Conservation (phyloP, 2,113 vertebrate species). For the Cottus gobio region DNA sequence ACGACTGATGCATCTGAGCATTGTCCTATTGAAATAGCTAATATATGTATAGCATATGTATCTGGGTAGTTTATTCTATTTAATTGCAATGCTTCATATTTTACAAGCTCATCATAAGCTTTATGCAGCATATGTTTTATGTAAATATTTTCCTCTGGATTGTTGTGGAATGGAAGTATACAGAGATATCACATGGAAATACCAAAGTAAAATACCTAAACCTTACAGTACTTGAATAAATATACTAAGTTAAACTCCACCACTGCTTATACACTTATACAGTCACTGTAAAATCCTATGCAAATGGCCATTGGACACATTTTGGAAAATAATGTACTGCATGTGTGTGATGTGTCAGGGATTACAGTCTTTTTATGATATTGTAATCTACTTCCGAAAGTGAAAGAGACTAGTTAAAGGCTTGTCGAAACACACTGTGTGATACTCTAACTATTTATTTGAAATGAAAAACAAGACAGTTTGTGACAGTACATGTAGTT, state of each 20-base stretch:
- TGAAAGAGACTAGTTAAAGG: neutral
- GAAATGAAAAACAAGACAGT: neutral
- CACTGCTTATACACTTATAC: neutral
- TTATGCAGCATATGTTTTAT: neutral
- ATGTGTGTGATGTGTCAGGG: conserved; percentile 48
- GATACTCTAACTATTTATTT: neutral
- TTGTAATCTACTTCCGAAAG: conserved; percentile 38
- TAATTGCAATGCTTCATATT: neutral
- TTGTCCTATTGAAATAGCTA: neutral
- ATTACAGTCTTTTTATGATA: conserved; percentile 25
- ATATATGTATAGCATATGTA: too few relatives aligned
- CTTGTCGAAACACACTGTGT: neutral
- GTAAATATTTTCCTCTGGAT: neutral
- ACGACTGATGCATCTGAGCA: neutral
- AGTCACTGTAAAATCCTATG: neutral
- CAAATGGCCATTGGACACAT: conserved; percentile 29
- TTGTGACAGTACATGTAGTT: neutral
- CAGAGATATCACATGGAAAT: neutral
- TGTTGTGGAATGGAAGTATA: neutral
- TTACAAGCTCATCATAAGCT: neutral
- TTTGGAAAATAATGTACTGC: neutral
- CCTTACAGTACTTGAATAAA: neutral
- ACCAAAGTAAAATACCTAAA: neutral
- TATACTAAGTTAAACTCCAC: neutral
- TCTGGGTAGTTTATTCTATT: neutral